Conservation (phyloP, 2,113 vertebrate species). For the Microtus montanus region DNA sequence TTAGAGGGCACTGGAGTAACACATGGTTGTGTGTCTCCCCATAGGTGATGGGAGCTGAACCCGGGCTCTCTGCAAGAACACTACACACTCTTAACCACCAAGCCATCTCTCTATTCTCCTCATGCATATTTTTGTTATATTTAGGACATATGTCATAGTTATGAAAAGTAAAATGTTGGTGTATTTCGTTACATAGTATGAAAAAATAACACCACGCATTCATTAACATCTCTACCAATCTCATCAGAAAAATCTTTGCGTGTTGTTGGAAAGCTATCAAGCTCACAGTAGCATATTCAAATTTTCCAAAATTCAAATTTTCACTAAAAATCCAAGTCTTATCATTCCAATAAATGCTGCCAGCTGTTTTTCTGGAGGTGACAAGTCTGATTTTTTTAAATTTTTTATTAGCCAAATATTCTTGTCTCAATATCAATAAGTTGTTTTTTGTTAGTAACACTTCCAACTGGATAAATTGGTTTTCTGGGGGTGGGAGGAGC, state of each 20-base stretch:
- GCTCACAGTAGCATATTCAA: neutral
- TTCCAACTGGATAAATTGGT: slow-evolving; percentile 5
- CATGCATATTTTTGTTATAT: neutral
- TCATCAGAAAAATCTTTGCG: neutral
- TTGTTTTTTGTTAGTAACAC: slow-evolving; percentile 9
- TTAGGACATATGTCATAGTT: neutral
- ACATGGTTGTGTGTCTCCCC: neutral
- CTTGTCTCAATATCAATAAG: neutral
- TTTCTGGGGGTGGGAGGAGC: neutral
- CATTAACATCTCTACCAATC: neutral
- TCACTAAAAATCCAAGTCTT: slow-evolving; percentile 23
- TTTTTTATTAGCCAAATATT: slow-evolving; percentile 37
- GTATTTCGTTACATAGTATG: neutral
- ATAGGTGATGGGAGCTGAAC: neutral
- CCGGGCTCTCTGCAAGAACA: neutral
- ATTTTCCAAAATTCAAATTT: slow-evolving; percentile 50
- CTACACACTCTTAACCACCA: neutral
- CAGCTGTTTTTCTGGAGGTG: slow-evolving; percentile 10
- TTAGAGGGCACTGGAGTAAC: neutral
- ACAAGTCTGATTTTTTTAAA: neutral
- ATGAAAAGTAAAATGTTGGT: neutral
- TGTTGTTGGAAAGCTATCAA: neutral
- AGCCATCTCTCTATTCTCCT: neutral
- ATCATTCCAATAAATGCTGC: slow-evolving; percentile 19
- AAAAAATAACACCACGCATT: neutral